phyloP scores from a whole-genome alignment of 2,113 vertebrate species.

The Barbus barbus region DNA sequence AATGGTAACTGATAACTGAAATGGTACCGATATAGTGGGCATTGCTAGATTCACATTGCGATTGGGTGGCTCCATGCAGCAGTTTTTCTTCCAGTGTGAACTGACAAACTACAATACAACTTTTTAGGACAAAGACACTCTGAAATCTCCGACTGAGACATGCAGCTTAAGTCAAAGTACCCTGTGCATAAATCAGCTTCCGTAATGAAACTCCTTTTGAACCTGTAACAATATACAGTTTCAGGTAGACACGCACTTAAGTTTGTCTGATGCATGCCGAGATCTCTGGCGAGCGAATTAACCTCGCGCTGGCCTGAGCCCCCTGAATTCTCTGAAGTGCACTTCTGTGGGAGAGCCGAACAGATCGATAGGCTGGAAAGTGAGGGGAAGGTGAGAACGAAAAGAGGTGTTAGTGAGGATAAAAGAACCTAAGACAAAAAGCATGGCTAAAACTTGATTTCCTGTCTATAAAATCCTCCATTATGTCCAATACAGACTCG shows the following conservation, averaged over 20 bases:
- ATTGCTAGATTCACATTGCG: no score
- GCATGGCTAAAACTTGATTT: slow-evolving; percentile 27
- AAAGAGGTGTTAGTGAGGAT: slow-evolving; percentile 53
- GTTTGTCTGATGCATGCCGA: slow-evolving; percentile 4
- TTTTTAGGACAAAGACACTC: neutral
- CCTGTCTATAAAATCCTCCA: slow-evolving; percentile 28
- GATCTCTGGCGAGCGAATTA: slow-evolving; percentile 1
- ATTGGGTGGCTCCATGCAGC: neutral
- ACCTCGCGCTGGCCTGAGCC: slow-evolving; percentile 18
- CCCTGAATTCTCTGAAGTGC: slow-evolving; percentile 41
- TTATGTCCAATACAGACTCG: slow-evolving; percentile 59
- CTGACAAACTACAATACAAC: neutral
- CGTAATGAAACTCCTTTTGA: slow-evolving; percentile 10
- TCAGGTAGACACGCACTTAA: slow-evolving; percentile 19
- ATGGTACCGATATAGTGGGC: no score
- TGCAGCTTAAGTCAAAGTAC: neutral
- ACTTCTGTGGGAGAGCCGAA: slow-evolving; percentile 18
- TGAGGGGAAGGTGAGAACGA: slow-evolving; percentile 27
- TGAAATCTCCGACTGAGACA: neutral
- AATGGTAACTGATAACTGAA: no score
- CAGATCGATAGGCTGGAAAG: slow-evolving; percentile 31
- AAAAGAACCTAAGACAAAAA: slow-evolving; percentile 69
- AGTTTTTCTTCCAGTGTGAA: neutral
- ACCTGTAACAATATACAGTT: slow-evolving; percentile 39
- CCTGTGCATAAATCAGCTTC: neutral